Base-by-base conservation (phyloP, 2,888 invertebrate species). In the Venustoraphidia nigricollis region DNA sequence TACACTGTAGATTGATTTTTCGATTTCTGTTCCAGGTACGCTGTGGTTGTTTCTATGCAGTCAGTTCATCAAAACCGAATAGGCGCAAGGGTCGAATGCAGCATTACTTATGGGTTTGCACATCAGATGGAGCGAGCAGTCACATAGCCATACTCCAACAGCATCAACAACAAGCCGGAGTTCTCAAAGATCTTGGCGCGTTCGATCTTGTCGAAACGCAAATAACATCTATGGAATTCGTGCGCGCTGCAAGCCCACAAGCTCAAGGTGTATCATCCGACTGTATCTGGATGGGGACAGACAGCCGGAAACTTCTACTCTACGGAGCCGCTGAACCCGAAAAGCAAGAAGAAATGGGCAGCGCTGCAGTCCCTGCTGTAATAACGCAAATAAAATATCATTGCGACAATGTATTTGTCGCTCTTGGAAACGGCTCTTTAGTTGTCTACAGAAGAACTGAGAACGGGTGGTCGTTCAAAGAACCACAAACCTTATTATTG, bases 201-300 rank as follows among this genome's bases (percentile, higher is more conserved):
- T 81, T 91, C 55, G 84, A 88, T 60, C 67, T 91, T 56, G 80
- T 83, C 34, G 88, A 88, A 62, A 85, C 84, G 17, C 81, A 81
- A 68, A 81, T 76, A 37, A 84, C 85, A 39, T 80, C 88, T 6
- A 79, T 91, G 73, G 90, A 92, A 62, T 87, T 85, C 59, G 82
- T 90, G 8, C 84, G 86, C 61, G 87, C 88, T 38, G 56, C 49
- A 36, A 47, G 56, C 59, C 48, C 58, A 53, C 51, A 63, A 47
- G 65, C 69, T 55, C 65, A 67, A 56, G 72, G 71, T 54, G 48
- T 70, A 14, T 65, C 68, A 3, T 62, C 66, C 1, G 87, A 88
- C 67, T 79, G 84, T 44, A 86, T 94, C n/a, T 94, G 94, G 93
- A 83, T 94, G 74, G 92, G 90, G 47, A 92, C 92, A 9, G 86